These are phyloP conservation scores for Uromys caudimaculatus DNA, from an alignment of 2,797 vertebrate species.

Conservation along the genomic window DNA sequence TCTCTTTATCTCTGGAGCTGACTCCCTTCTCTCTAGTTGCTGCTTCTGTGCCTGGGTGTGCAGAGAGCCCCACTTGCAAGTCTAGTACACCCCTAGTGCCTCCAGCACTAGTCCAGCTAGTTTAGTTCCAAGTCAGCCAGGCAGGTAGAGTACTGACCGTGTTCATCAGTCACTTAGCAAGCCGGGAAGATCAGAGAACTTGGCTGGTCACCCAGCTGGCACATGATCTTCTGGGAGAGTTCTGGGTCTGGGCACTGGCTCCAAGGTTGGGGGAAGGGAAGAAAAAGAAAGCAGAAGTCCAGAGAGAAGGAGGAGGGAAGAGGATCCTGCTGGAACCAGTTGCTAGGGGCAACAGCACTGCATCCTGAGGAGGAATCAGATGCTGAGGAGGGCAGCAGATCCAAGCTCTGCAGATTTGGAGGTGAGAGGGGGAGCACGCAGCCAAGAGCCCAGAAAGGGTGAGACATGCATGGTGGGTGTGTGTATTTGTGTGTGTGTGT, in stretches of 20 bases:
- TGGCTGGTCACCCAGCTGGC: background rate
- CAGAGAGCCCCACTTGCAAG: background rate
- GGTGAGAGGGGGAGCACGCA: background rate
- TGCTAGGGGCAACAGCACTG: slow-evolving; percentile 53
- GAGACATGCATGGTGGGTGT: background rate
- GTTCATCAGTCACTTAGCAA: background rate
- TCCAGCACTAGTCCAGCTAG: background rate
- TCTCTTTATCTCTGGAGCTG: background rate
- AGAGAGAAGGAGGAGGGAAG: background rate
- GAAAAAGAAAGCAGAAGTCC: background rate
- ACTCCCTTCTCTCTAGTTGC: background rate
- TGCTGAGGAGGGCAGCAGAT: background rate
- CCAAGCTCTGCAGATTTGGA: background rate
- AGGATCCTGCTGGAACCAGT: slow-evolving; percentile 45
- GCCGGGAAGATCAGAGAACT: background rate
- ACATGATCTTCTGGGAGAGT: background rate
- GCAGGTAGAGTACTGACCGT: background rate
- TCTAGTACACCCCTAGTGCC: background rate
- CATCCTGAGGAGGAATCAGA: slow-evolving; percentile 26
- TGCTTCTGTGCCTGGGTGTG: background rate
- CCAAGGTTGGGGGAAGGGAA: background rate
- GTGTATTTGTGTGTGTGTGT: background rate
- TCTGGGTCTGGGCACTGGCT: background rate
- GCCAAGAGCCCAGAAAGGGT: background rate
- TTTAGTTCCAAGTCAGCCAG: background rate